A percentile compares a stretch with the other conserved stretches of the same genome.
Conservation (phyloP, 1,140 invertebrate species). For the Muscidifurax raptorellus region DNA sequence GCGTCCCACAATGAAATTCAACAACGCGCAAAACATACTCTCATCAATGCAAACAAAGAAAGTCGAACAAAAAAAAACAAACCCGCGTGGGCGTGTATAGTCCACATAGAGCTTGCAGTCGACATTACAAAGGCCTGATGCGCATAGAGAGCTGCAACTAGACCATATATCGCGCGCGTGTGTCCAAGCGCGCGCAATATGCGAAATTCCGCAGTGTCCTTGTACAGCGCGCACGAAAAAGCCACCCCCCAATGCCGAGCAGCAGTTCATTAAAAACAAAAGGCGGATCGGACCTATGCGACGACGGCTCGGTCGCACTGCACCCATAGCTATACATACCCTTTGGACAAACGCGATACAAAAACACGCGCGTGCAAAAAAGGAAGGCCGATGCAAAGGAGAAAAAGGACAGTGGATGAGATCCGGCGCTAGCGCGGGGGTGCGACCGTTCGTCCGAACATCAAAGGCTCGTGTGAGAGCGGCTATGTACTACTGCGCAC, state of each 20-base stretch:
- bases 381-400: conserved; percentile 27
- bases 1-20: background rate
- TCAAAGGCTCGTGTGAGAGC: conserved; percentile 55
- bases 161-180: too few relatives aligned
- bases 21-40: background rate
- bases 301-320: background rate
- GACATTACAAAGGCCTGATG: background rate
- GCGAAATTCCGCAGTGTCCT: background rate
- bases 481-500: background rate
- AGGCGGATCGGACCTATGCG: conserved; percentile 34
- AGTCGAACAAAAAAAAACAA: background rate
- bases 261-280: conserved; percentile 56
- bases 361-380: conserved; percentile 4
- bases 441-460: conserved; percentile 53
- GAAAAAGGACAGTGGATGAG: background rate
- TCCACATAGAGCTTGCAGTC: background rate
- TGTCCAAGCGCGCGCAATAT: background rate
- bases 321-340: background rate
- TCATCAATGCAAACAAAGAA: background rate
- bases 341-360: conserved; percentile 10
- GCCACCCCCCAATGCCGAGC: background rate
- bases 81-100: background rate
- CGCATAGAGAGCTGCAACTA: too few relatives aligned
- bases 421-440: background rate
- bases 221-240: background rate